These are phyloP conservation scores for Calosoma granatense DNA, from an alignment of 1,140 invertebrate species.

Conservation along the genomic window DNA sequence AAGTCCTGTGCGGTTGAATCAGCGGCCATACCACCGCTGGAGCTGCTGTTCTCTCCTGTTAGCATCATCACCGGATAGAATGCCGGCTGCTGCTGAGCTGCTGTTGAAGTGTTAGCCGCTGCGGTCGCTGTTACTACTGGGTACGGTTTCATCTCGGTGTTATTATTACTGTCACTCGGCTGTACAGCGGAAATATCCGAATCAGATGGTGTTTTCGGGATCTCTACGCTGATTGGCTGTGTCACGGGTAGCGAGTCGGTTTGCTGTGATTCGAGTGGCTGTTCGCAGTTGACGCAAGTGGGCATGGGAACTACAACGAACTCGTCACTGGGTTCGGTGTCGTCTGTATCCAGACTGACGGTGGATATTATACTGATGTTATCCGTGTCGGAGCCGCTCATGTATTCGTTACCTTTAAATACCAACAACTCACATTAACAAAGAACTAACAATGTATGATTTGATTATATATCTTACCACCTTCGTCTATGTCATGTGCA, in stretches of 20 bases:
- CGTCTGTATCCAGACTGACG: slow-evolving; percentile 7
- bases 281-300: neutral
- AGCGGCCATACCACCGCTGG: neutral
- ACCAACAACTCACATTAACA: no score
- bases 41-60: neutral
- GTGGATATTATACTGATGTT: slow-evolving; percentile 18
- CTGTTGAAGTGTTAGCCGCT: neutral
- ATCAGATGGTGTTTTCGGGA: neutral
- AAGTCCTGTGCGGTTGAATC: neutral
- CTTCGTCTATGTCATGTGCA: no score
- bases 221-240: neutral
- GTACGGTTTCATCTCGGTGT: neutral
- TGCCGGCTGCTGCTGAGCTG: neutral
- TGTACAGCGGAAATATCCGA: neutral
- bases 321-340: slow-evolving; percentile 19
- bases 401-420: slow-evolving; percentile 11
- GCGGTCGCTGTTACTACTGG: neutral
- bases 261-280: neutral
- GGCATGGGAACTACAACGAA: slow-evolving; percentile 21
- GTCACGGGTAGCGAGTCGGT: neutral
- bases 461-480: no score
- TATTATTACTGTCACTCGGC: neutral
- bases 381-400: slow-evolving; percentile 17
- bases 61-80: neutral
- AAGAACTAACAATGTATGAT: no score